A percentile compares a stretch with the other conserved stretches of the same genome.
Conservation (phyloP, 2,888 invertebrate species). For the Leucophenga montana region DNA sequence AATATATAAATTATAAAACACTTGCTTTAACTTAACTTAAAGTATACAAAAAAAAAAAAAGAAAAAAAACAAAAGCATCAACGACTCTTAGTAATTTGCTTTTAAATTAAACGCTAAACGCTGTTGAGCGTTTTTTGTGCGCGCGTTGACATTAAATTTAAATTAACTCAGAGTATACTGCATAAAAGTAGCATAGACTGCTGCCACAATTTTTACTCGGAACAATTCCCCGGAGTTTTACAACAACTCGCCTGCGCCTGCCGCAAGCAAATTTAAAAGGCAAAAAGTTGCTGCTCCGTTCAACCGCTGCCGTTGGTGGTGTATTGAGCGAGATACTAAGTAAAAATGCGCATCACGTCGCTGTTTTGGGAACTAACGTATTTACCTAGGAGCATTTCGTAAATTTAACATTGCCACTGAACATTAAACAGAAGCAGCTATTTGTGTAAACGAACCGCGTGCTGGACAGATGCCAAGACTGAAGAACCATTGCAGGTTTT, state of each 20-base stretch:
- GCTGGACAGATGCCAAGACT: too few relatives aligned
- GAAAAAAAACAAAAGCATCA: background rate
- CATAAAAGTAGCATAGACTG: background rate
- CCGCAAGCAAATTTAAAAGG: background rate
- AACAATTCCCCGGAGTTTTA: background rate
- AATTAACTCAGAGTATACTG: constrained; percentile 1
- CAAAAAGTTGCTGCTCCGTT: background rate
- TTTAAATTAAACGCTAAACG: constrained; percentile 18
- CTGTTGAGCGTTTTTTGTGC: background rate
- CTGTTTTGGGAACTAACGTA: constrained; percentile 50
- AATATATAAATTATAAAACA: too few relatives aligned
- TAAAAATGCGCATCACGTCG: constrained; percentile 67
- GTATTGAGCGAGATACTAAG: constrained; percentile 43
- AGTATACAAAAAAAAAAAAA: background rate
- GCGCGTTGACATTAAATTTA: constrained; percentile 18
- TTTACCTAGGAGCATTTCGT: constrained; percentile 58
- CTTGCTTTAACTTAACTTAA: background rate
- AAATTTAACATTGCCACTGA: constrained; percentile 18
- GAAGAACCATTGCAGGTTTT: too few relatives aligned
- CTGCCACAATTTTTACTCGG: background rate
- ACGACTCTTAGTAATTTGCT: too few relatives aligned
- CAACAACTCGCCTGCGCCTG: background rate
- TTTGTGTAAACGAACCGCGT: background rate
- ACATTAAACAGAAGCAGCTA: constrained; percentile 43
- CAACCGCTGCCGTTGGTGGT: too few relatives aligned